Base-by-base conservation (phyloP, 1,140 invertebrate genomes). In the Cardiocondyla obscurior region DNA sequence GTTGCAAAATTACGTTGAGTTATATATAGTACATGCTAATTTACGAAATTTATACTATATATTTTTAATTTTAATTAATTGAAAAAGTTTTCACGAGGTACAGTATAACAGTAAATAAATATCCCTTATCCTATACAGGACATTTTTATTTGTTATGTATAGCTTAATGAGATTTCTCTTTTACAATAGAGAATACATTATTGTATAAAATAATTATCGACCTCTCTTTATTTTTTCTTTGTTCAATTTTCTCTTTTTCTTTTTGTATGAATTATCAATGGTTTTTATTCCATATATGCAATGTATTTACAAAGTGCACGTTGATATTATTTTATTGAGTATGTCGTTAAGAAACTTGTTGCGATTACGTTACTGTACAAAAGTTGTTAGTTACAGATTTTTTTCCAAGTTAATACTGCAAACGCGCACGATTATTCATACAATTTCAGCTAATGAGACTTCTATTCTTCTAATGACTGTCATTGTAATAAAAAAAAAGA, bases 291-390 rank as follows among this genome's bases (percentile, higher is more conserved):
- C n/a, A n/a, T 16, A 72, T 46, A 3, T 30, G 19, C 12, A 55
- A 51, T 72, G 16, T 70, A 53, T 53, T 70, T 72, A 69, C 49
- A 72, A 72, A 42, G 49, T 72, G 46, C 30, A 55, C 7, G 30
- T 69, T 5, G 14, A 39, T 58, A 12, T 73, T 42, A 44, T 73
- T 44, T 4, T 8, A 28, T 5, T 19, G 14, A 42, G 8, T 57
- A 73, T 8, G 10, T 57, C 22, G 12, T 62, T 69, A 64, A 67
- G 64, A 81, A 84, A 81, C 42, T 72, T 72, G 39, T 55, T 73
- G 53, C 39, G 22, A n/a, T 53, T 46, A 22, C n/a, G 67, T 42
- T n/a, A n/a, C n/a, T 46, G 46, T 55, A 39, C 28, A 67, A 46
- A 67, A 46, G 14, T 44, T 42, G 8, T 25, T 14, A 42, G 19